Percentiles rank a stretch among this genome's conserved stretches.
Conservation (phyloP, 2,888 invertebrate species). For the Euplagia quadripunctaria region DNA sequence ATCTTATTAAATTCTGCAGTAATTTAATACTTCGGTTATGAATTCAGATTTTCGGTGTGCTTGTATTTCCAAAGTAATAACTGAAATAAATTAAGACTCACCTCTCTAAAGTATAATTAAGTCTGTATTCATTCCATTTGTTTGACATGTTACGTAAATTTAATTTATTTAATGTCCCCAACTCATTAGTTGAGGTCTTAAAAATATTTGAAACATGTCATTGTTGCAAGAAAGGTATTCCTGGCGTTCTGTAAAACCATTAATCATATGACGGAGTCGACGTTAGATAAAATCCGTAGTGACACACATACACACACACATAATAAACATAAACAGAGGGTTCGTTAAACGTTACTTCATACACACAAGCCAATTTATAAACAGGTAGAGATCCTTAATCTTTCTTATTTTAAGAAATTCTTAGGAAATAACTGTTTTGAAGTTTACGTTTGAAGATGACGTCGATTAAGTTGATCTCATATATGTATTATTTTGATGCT, state of each 20-base stretch:
- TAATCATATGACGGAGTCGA: conserved; percentile 79
- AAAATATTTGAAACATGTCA: conserved; percentile 69
- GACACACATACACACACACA: conserved; percentile 59
- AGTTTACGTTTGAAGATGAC: conserved; percentile 41
- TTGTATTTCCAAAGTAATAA: no score
- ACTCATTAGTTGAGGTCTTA: conserved; percentile 44
- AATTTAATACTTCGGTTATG: neutral
- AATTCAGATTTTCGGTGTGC: neutral
- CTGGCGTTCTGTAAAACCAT: conserved; percentile 74
- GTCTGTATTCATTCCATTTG: neutral
- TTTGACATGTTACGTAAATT: neutral
- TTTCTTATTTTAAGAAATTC: conserved; percentile 58
- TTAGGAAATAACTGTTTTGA: conserved; percentile 57
- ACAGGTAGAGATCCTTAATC: conserved; percentile 58
- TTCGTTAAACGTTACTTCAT: conserved; percentile 41
- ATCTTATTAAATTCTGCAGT: neutral
- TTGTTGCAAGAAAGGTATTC: conserved; percentile 80
- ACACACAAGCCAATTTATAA: conserved; percentile 58
- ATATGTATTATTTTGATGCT: conserved; percentile 20
- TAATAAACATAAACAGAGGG: conserved; percentile 46
- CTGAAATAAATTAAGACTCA: no score
- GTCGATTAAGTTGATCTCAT: conserved; percentile 37
- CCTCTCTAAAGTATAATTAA: no score
- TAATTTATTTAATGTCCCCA: conserved; percentile 13
- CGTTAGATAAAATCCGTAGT: conserved; percentile 74